Conservation (phyloP, 2,113 vertebrate species). For the Dromas ardeola region DNA sequence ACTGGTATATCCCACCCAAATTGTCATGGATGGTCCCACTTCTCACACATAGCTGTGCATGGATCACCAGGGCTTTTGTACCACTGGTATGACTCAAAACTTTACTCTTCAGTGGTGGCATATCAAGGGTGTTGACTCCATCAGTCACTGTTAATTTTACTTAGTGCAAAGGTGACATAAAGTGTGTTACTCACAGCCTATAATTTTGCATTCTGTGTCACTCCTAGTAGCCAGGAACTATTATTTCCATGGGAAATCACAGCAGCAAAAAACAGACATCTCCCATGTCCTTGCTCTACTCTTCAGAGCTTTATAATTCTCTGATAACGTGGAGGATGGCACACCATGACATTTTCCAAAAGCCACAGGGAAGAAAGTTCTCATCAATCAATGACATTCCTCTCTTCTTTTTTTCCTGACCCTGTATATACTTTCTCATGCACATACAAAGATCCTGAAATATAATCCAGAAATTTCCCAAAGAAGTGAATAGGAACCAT, state of each 20-base stretch:
- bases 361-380: neutral
- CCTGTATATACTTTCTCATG: neutral
- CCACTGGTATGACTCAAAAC: neutral
- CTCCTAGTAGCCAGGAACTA: neutral
- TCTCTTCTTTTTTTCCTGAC: neutral
- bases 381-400: neutral
- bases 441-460: neutral
- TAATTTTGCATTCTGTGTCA: neutral
- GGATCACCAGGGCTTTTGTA: neutral
- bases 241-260: neutral
- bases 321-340: neutral
- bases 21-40: neutral
- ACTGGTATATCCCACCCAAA: neutral
- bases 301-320: neutral
- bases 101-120: neutral
- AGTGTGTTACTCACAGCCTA: neutral
- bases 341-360: neutral
- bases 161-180: neutral
- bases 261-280: neutral
- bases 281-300: neutral
- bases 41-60: neutral
- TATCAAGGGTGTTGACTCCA: neutral
- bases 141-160: neutral
- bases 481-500: neutral
- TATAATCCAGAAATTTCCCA: neutral